Conservation (phyloP, 1,140 invertebrate species). For the Bombus waltoni region DNA sequence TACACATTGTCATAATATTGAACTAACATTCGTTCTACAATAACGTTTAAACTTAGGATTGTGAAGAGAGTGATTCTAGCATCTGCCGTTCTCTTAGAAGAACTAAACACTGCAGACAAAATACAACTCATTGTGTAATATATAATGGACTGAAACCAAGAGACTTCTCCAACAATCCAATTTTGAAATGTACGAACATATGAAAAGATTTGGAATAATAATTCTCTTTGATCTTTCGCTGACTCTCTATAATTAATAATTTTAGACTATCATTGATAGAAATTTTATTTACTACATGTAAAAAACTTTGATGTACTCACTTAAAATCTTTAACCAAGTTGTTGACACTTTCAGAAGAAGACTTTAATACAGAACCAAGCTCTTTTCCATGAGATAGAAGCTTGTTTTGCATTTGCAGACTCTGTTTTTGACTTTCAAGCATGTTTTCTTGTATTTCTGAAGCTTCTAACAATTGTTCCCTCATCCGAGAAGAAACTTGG, state of each 20-base stretch:
- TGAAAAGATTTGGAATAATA: constrained; percentile 85
- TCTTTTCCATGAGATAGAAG: constrained; percentile 75
- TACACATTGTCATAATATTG: constrained; percentile 71
- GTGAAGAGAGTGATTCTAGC: constrained; percentile 83
- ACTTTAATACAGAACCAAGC: constrained; percentile 71
- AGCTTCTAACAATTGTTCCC: constrained; percentile 84
- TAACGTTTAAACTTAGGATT: constrained; percentile 80
- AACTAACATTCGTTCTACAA: constrained; percentile 76
- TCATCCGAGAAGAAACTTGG: constrained; percentile 82
- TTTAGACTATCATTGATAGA: neutral
- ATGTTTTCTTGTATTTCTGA: constrained; percentile 84
- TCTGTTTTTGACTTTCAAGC: constrained; percentile 80
- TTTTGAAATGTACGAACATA: constrained; percentile 83
- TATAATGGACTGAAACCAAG: constrained; percentile 84
- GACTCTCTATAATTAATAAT: constrained; percentile 73
- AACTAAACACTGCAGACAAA: constrained; percentile 83
- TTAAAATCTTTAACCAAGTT: constrained; percentile 83
- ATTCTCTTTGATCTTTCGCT: constrained; percentile 82
- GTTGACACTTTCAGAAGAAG: constrained; percentile 79
- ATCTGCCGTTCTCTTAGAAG: constrained; percentile 81
- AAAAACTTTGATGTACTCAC: constrained; percentile 60
- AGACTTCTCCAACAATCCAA: constrained; percentile 84
- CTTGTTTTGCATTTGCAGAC: constrained; percentile 74
- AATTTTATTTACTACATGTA: neutral
- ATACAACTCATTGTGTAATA: constrained; percentile 83